These are phyloP conservation scores for Tinamus guttatus DNA, from an alignment of 2,113 vertebrate species.

Conservation along the genomic window DNA sequence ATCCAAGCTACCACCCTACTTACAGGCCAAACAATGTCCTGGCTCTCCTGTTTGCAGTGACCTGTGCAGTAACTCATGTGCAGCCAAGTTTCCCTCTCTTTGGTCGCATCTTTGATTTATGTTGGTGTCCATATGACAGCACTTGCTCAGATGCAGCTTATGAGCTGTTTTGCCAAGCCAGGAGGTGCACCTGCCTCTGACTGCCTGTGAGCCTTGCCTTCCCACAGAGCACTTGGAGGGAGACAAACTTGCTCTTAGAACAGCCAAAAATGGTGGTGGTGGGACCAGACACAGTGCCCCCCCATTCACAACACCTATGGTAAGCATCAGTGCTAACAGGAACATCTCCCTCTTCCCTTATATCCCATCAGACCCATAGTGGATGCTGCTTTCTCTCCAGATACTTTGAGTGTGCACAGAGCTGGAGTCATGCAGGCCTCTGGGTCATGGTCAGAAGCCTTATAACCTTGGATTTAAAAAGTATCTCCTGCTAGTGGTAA, in stretches of 20 bases:
- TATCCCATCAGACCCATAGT: background rate
- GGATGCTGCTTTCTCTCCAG: background rate
- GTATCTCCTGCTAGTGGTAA: background rate
- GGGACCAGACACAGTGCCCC: rapidly evolving
- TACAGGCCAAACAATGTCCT: background rate
- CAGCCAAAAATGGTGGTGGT: background rate
- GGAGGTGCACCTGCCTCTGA: no score
- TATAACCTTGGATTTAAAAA: background rate
- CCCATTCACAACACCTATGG: background rate
- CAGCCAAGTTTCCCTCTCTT: background rate
- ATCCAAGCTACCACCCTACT: background rate
- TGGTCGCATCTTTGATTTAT: background rate
- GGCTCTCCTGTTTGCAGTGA: background rate
- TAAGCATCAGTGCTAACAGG: rapidly evolving
- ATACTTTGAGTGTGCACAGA: background rate
- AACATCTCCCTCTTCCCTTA: background rate
- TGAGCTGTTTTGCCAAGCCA: background rate
- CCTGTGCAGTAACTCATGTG: background rate
- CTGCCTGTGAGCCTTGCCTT: background rate
- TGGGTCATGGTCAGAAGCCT: background rate
- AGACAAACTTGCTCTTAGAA: background rate
- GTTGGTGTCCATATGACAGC: background rate
- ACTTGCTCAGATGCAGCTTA: background rate
- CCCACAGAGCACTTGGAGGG: background rate
- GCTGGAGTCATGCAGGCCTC: background rate